Evolutionary conservation across 2,888 invertebrate genomes (phyloP).

Genomic region (Tupiocoris notatus): DNA sequence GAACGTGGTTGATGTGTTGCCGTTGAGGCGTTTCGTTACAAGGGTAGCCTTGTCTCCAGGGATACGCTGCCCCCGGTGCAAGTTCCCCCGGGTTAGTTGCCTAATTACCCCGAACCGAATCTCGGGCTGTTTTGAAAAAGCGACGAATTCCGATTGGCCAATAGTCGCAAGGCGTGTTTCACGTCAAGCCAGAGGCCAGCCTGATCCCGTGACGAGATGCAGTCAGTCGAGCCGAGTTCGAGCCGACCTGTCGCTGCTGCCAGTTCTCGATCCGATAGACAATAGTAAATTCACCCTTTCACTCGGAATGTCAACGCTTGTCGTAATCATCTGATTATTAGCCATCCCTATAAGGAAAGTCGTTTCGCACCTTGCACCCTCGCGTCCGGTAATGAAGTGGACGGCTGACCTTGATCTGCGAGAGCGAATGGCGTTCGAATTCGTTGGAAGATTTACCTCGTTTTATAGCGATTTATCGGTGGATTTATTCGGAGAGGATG

Average conservation of each 20-base stretch:
- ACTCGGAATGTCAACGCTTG: slow-evolving; percentile 27
- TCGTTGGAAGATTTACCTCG: too few relatives aligned
- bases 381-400: not conserved
- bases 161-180: slow-evolving; percentile 9
- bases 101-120: slow-evolving; percentile 28
- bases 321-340: slow-evolving; percentile 27
- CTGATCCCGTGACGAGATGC: slow-evolving; percentile 39
- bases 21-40: slow-evolving; percentile 17
- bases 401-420: not conserved
- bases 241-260: not conserved
- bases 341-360: slow-evolving; percentile 21
- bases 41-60: slow-evolving; percentile 4
- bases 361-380: slow-evolving; percentile 12
- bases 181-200: not conserved
- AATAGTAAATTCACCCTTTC: slow-evolving; percentile 37
- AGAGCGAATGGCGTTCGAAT: too few relatives aligned
- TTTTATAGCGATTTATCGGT: too few relatives aligned
- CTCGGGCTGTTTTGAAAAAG: slow-evolving; percentile 3
- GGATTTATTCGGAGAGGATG: too few relatives aligned
- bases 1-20: slow-evolving; percentile 39
- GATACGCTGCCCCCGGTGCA: not conserved
- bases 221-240: not conserved
- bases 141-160: slow-evolving; percentile 29
- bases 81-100: slow-evolving; percentile 26
- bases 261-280: slow-evolving; percentile 12